phyloP scores from a whole-genome alignment of 1,140 invertebrate species.

The Diorhabda sublineata region DNA sequence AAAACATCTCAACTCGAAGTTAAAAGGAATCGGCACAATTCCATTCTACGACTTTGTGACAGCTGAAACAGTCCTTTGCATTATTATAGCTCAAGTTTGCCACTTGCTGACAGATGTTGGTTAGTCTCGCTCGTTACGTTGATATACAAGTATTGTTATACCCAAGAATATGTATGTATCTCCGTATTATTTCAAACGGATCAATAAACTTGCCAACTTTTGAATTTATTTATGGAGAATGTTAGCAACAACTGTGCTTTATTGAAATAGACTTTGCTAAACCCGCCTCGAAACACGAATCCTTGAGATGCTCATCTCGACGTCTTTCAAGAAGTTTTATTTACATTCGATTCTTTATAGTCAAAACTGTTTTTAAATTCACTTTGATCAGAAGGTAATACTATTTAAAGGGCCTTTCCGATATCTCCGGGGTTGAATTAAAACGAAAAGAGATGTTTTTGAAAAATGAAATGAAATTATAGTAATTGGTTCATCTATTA shows the following conservation, averaged over 20 bases:
- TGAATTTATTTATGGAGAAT: constrained; percentile 15
- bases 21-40: background rate
- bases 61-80: constrained; percentile 8
- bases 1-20: background rate
- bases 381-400: too few relatives aligned
- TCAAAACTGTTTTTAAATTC: too few relatives aligned
- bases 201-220: constrained; percentile 19
- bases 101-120: constrained; percentile 17
- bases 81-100: constrained; percentile 13
- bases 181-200: constrained; percentile 8
- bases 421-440: too few relatives aligned
- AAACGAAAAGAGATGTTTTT: too few relatives aligned
- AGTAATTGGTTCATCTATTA: too few relatives aligned
- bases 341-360: constrained; percentile 6
- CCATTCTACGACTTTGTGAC: constrained; percentile 9
- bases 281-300: background rate
- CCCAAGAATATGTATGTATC: constrained; percentile 10
- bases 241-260: constrained; percentile 19
- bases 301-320: too few relatives aligned
- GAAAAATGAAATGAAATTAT: too few relatives aligned
- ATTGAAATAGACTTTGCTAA: constrained; percentile 8
- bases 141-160: constrained; percentile 21
- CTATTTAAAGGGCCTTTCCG: too few relatives aligned
- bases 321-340: background rate
- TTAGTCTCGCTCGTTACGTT: constrained; percentile 10